A percentile compares a stretch with the other conserved stretches of the same genome.
phyloP scores from a whole-genome alignment of 2,888 invertebrate genomes.

The Hermaeophaga mercurialis region DNA sequence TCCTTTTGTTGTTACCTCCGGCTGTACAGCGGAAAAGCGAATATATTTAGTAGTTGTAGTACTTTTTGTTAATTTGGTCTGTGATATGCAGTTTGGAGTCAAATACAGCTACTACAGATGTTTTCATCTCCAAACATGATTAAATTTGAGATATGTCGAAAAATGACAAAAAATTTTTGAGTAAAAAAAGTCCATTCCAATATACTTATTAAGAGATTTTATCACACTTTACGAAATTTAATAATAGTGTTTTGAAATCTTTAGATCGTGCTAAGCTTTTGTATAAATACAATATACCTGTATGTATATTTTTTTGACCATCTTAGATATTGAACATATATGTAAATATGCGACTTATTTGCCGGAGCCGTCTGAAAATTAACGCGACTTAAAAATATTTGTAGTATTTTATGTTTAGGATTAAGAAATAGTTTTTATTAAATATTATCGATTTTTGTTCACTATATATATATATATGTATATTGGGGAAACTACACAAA shows the following conservation, averaged over 20 bases:
- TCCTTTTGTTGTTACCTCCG: conserved; percentile 1
- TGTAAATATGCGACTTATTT: conserved; percentile 41
- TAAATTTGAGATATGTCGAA: background rate
- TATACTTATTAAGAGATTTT: conserved; percentile 32
- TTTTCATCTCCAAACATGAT: conserved; percentile 4
- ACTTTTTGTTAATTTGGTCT: conserved; percentile 5
- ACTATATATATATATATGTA: conserved; percentile 52
- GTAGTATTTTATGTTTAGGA: conserved; percentile 28
- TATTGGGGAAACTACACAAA: conserved; percentile 55
- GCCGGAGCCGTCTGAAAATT: conserved; percentile 18
- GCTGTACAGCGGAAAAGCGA: no score
- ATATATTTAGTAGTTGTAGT: no score
- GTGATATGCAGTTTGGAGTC: conserved; percentile 8
- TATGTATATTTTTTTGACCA: conserved; percentile 30
- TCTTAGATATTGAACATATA: conserved; percentile 31
- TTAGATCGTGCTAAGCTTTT: no score
- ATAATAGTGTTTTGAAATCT: conserved; percentile 34
- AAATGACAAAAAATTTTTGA: background rate
- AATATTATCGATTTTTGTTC: conserved; percentile 35
- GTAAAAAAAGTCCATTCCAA: conserved; percentile 35
- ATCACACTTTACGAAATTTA: conserved; percentile 20
- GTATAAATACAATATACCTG: conserved; percentile 24
- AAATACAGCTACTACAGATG: background rate
- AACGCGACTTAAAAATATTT: conserved; percentile 18
- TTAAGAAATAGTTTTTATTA: conserved; percentile 26